phyloP scores from a whole-genome alignment of 2,888 invertebrate genomes.

The Unio delphinus region DNA sequence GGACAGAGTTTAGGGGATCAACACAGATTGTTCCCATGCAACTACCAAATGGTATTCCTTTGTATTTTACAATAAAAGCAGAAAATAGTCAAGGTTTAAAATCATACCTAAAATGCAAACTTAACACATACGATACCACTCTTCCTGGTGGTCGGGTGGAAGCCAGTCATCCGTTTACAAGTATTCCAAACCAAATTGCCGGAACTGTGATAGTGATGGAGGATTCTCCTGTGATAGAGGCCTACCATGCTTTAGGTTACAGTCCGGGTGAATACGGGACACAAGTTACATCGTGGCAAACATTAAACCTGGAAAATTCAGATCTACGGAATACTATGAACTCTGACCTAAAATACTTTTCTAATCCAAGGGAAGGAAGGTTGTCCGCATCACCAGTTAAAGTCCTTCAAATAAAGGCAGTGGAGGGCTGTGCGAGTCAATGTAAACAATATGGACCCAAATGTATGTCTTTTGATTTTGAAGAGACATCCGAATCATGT shows the following conservation, averaged over 20 bases:
- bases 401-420: conserved; percentile 16
- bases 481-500: conserved; percentile 43
- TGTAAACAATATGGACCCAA: conserved; percentile 36
- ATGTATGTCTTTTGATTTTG: conserved; percentile 53
- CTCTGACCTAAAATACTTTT: conserved; percentile 32
- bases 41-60: conserved; percentile 43
- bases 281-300: conserved; percentile 40
- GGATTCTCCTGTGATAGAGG: conserved; percentile 43
- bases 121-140: conserved; percentile 53
- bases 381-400: conserved; percentile 31
- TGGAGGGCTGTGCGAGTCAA: conserved; percentile 34
- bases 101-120: conserved; percentile 33
- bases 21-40: conserved; percentile 31
- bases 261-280: conserved; percentile 43
- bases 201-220: conserved; percentile 50
- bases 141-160: conserved; percentile 55
- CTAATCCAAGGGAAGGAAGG: conserved; percentile 38
- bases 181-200: conserved; percentile 43
- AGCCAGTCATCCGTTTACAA: conserved; percentile 42
- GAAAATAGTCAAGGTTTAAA: conserved; percentile 49
- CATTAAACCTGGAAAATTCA: conserved; percentile 25
- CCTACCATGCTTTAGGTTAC: conserved; percentile 39
- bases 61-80: conserved; percentile 54
- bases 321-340: conserved; percentile 13
- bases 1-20: conserved; percentile 45